Evolutionary conservation across 2,888 invertebrate genomes (phyloP).

Genomic region (Chelonus formosanus): DNA sequence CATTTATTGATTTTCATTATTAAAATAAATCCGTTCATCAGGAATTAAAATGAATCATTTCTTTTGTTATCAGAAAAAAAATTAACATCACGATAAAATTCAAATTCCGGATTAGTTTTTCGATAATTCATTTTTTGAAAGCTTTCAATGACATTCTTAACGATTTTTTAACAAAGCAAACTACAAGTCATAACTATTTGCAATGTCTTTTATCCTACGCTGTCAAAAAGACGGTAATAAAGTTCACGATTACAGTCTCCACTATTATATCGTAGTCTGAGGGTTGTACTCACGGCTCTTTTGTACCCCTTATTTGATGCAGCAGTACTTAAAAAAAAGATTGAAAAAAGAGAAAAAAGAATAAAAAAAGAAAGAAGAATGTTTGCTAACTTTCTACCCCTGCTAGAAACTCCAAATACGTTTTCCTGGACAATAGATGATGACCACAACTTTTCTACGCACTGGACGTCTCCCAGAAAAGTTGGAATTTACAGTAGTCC

Average conservation of each 20-base stretch:
- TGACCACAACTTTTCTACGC: neutral
- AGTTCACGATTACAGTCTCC: conserved; percentile 33
- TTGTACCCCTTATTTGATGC: conserved; percentile 5
- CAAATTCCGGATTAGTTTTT: no score
- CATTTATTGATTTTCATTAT: no score
- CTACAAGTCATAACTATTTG: neutral
- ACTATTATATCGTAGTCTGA: conserved; percentile 33
- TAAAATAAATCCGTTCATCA: no score
- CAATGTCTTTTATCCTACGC: conserved; percentile 9
- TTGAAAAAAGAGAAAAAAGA: conserved; percentile 8
- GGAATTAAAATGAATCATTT: no score
- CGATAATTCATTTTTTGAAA: neutral
- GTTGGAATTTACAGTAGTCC: no score
- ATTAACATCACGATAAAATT: no score
- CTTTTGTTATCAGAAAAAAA: no score
- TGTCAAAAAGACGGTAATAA: conserved; percentile 29
- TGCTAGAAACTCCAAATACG: conserved; percentile 7
- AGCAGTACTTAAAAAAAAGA: neutral
- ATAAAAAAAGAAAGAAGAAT: neutral
- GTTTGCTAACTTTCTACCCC: conserved; percentile 9
- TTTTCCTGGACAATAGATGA: conserved; percentile 11
- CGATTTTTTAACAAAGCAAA: neutral
- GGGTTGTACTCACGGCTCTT: conserved; percentile 22
- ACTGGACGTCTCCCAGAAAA: no score
- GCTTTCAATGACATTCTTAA: neutral